phyloP scores from a whole-genome alignment of 2,797 vertebrate species.

The Phalanger gymnotis region DNA sequence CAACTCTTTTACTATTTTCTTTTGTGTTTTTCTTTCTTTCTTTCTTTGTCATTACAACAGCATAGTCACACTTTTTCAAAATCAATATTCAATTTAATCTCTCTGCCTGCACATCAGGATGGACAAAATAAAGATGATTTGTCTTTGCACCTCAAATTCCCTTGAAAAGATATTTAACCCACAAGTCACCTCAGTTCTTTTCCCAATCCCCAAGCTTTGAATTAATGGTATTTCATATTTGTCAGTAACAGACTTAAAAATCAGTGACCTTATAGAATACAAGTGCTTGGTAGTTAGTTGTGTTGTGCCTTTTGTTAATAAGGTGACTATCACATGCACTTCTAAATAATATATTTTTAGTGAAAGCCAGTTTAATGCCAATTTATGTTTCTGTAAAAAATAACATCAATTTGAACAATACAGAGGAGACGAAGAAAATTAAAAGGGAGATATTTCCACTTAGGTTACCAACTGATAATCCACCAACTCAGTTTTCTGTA shows the following conservation, averaged over 20 bases:
- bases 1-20: slow-evolving; percentile 66
- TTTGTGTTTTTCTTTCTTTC: background rate
- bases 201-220: background rate
- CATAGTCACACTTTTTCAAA: slow-evolving; percentile 76
- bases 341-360: slow-evolving; percentile 27
- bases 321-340: slow-evolving; percentile 2
- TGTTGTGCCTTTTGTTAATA: background rate
- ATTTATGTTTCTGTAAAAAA: slow-evolving; percentile 22
- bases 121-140: slow-evolving; percentile 73
- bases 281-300: background rate
- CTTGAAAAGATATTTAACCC: slow-evolving; percentile 58
- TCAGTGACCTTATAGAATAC: background rate
- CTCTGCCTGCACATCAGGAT: slow-evolving; percentile 67
- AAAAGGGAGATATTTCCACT: slow-evolving; percentile 32
- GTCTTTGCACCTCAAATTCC: slow-evolving; percentile 57
- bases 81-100: slow-evolving; percentile 81
- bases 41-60: slow-evolving; percentile 65
- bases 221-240: slow-evolving; percentile 55
- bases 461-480: slow-evolving; percentile 1
- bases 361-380: slow-evolving; percentile 9
- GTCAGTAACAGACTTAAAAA: slow-evolving; percentile 14
- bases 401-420: slow-evolving; percentile 19
- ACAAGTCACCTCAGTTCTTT: slow-evolving; percentile 49
- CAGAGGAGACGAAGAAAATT: slow-evolving; percentile 21
- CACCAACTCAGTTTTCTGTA: slow-evolving; percentile 53